Conservation (phyloP, 1,140 invertebrate genomes). For the Chironomus striatipennis region DNA sequence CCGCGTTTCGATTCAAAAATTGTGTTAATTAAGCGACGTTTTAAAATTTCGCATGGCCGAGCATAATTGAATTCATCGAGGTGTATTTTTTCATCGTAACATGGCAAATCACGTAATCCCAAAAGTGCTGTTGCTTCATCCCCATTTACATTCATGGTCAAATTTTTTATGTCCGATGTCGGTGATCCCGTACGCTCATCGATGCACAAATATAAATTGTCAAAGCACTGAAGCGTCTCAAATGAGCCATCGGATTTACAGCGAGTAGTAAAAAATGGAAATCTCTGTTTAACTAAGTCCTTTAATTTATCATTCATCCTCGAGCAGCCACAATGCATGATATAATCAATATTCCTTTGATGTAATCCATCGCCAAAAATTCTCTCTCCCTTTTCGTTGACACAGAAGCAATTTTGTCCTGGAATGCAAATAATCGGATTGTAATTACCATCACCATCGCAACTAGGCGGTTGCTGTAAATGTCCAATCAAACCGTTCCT, state of each 20-base stretch:
- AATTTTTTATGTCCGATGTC: conserved; percentile 36
- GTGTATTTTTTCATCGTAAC: conserved; percentile 19
- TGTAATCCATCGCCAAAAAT: conserved; percentile 50
- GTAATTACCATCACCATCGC: conserved; percentile 47
- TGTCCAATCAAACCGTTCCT: conserved; percentile 33
- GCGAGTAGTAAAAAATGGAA: conserved; percentile 31
- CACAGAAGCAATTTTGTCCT: conserved; percentile 52
- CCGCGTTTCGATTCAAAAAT: conserved; percentile 24
- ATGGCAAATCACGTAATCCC: conserved; percentile 22
- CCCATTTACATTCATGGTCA: conserved; percentile 34
- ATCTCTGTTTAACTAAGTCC: conserved; percentile 29
- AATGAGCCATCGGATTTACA: conserved; percentile 47
- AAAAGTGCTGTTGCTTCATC: background rate
- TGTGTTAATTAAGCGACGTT: conserved; percentile 24
- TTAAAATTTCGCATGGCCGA: conserved; percentile 24
- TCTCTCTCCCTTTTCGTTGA: conserved; percentile 45
- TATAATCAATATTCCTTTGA: conserved; percentile 36
- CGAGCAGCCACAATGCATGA: conserved; percentile 49
- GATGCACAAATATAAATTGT: conserved; percentile 46
- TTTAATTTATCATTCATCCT: conserved; percentile 38
- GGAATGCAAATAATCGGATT: conserved; percentile 45
- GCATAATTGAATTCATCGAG: conserved; percentile 14
- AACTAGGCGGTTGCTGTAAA: conserved; percentile 41
- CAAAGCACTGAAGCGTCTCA: conserved; percentile 47
- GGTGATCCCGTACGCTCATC: conserved; percentile 41